Percentiles rank a stretch among this genome's conserved stretches.
These are phyloP conservation scores for Trematocara macrostoma DNA, from an alignment of 2,113 vertebrate genomes.

Conservation along the genomic window DNA sequence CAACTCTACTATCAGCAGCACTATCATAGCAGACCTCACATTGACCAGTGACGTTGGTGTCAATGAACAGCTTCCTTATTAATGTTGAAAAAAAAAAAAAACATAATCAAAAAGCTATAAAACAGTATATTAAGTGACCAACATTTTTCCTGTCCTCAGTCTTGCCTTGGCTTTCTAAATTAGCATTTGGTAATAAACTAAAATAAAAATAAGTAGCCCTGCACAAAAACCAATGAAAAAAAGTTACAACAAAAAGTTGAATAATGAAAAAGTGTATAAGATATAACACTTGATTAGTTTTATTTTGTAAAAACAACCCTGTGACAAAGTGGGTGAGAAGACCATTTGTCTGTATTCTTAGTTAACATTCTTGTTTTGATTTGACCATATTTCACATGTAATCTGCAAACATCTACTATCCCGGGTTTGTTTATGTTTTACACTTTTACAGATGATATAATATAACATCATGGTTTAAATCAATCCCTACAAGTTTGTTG, in stretches of 20 bases:
- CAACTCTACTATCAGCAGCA: not conserved
- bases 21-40: not conserved
- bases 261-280: not conserved
- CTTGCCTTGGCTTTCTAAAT: not conserved
- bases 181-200: not conserved
- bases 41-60: not conserved
- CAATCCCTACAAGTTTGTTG: too few relatives aligned
- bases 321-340: too few relatives aligned
- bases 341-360: too few relatives aligned
- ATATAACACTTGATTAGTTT: not conserved
- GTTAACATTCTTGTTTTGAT: too few relatives aligned
- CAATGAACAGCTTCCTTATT: not conserved
- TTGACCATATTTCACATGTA: too few relatives aligned
- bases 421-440: too few relatives aligned
- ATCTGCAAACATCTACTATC: too few relatives aligned
- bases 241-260: not conserved
- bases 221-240: not conserved
- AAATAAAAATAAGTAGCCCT: not conserved
- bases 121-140: not conserved
- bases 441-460: too few relatives aligned
- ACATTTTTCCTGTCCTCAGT: not conserved
- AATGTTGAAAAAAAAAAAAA: not conserved
- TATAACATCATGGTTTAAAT: too few relatives aligned
- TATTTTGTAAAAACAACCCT: not conserved
- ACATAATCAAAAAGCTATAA: not conserved